Conservation (phyloP, 2,888 invertebrate species). For the Chaitophorus viminalis region DNA sequence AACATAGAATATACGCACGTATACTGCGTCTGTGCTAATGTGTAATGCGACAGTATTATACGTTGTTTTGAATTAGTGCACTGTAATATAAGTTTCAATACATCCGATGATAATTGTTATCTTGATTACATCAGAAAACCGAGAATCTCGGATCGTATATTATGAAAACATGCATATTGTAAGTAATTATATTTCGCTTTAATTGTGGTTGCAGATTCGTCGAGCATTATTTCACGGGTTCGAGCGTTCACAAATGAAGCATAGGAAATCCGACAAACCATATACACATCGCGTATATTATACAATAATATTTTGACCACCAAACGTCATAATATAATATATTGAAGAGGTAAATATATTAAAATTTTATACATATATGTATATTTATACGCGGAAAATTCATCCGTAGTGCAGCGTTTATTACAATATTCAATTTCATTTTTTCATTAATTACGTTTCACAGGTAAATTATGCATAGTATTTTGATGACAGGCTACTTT, state of each 20-base stretch:
- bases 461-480: not conserved
- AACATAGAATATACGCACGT: not conserved
- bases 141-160: not conserved
- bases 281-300: no score
- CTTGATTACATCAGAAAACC: not conserved
- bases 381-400: not conserved
- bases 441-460: slow-evolving; percentile 30
- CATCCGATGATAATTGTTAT: not conserved
- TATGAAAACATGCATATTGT: not conserved
- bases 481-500: slow-evolving; percentile 10
- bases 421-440: slow-evolving; percentile 28
- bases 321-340: not conserved
- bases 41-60: not conserved
- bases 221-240: not conserved
- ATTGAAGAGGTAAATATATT: not conserved
- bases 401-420: not conserved
- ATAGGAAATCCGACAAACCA: not conserved
- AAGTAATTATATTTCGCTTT: not conserved
- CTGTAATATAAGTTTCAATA: not conserved
- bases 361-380: no score
- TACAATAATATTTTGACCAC: not conserved
- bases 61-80: not conserved
- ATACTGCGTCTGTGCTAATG: not conserved
- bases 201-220: not conserved
- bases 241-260: not conserved